Base-by-base conservation (phyloP, 2,113 vertebrate genomes). In the Gambusia holbrooki region DNA sequence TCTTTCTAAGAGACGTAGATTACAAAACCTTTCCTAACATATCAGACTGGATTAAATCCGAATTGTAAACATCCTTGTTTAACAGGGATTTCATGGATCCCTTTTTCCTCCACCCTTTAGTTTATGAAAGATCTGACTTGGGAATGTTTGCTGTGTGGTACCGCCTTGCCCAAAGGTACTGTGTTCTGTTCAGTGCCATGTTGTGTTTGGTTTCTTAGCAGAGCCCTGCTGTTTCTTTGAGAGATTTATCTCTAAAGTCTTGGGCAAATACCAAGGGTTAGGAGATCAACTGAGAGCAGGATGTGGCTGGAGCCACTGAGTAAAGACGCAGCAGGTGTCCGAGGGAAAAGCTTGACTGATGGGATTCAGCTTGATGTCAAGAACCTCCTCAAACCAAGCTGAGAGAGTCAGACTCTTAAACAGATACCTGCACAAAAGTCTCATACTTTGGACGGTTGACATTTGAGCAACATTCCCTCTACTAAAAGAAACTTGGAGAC, bases 261-360 rank as follows among this genome's bases (percentile, higher is more conserved):
- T 88, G 33, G 5, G 71, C 71, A 88, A 92, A 92, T 70, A 92
- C 17, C 69, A 33, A 37, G 62, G 66, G 74, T 51, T 76, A 69
- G 48, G 69, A 67, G 17, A 70, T 68, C 71, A 84, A 78, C 80
- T 64, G 1, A 28, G 42, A 92, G 77, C 90, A 92, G 92, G 90
- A 92, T 93, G 68, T 87, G 71, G 74, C 37, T 64, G 45, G 35
- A 13, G 62, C 51, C 40, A 51, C 63, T 25, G 80, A n/a, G 63
- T 40, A 35, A 9, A 27, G 22, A 27, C 19, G 58, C 77, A 79
- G 85, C 54, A 71, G 54, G 66, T 70, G 51, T 69, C 70, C 11
- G 60, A 29, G 6, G 66, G 40, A 69, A 60, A 42, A 71, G 13
- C 27, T 77, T 70, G 48, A 84, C 64, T 83, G n/a, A 82, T 80